Percentiles rank a stretch among this genome's conserved stretches.
These are phyloP conservation scores for Nomia melanderi DNA, from an alignment of 1,140 invertebrate genomes.

Conservation along the genomic window DNA sequence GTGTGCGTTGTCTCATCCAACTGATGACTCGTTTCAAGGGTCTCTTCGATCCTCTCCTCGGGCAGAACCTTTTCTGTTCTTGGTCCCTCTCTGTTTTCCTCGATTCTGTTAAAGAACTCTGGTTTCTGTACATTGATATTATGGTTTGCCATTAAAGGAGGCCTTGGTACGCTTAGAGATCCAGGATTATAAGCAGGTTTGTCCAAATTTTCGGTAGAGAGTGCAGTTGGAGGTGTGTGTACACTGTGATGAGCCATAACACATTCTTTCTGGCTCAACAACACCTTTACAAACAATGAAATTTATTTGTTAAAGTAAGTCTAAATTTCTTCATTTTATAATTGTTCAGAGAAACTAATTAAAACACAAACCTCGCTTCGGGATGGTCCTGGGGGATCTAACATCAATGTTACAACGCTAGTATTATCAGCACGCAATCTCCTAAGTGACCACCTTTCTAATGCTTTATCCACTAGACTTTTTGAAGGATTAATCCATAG, in stretches of 20 bases:
- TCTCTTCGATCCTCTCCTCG: conserved; percentile 14
- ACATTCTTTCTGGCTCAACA: conserved; percentile 70
- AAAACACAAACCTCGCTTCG: conserved; percentile 82
- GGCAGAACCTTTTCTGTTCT: background rate
- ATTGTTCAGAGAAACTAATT: too few relatives aligned
- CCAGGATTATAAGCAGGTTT: background rate
- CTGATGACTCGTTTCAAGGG: conserved; percentile 15
- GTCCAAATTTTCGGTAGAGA: conserved; percentile 15
- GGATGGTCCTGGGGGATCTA: conserved; percentile 94
- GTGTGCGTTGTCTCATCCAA: background rate
- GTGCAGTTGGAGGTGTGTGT: conserved; percentile 1
- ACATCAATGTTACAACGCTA: conserved; percentile 94
- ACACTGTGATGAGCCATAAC: conserved; percentile 43
- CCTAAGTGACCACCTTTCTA: conserved; percentile 89
- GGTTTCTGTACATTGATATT: conserved; percentile 53
- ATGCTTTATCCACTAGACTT: conserved; percentile 92
- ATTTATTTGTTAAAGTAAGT: conserved; percentile 7
- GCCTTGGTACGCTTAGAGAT: conserved; percentile 1
- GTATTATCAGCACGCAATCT: conserved; percentile 97
- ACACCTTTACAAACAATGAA: conserved; percentile 56
- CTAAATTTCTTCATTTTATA: too few relatives aligned
- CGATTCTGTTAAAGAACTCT: conserved; percentile 53
- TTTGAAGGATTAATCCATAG: conserved; percentile 95
- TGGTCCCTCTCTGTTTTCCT: background rate
- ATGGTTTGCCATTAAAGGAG: conserved; percentile 11